Conservation (phyloP, 2,888 invertebrate genomes). For the Keiferia lycopersicella region DNA sequence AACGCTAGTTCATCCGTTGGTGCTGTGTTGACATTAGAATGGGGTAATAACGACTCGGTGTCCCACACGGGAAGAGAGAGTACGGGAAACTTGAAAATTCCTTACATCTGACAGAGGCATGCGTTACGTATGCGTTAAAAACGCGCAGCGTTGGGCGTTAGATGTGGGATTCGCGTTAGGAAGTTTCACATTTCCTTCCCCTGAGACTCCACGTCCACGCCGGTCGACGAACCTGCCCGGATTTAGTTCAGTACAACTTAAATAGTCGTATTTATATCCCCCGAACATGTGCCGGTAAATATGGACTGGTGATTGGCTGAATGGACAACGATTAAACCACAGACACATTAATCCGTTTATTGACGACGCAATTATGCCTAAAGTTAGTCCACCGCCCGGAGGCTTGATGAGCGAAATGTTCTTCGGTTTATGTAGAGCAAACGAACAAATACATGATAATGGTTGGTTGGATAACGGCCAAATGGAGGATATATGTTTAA, state of each 20-base stretch:
- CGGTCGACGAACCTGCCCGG: constrained; percentile 9
- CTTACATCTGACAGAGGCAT: too few relatives aligned
- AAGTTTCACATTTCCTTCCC: constrained; percentile 5
- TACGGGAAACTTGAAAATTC: too few relatives aligned
- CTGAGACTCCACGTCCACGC: background rate
- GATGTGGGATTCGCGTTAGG: too few relatives aligned
- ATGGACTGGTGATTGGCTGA: constrained; percentile 40
- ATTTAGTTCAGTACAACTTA: constrained; percentile 33
- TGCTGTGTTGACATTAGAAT: too few relatives aligned
- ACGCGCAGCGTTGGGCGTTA: too few relatives aligned
- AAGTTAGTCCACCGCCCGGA: background rate
- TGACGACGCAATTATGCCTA: constrained; percentile 5
- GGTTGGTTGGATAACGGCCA: constrained; percentile 8
- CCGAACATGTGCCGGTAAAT: constrained; percentile 51
- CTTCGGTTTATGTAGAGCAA: background rate
- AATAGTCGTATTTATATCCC: constrained; percentile 50
- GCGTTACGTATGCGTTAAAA: too few relatives aligned
- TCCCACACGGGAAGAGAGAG: too few relatives aligned
- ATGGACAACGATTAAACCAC: constrained; percentile 20
- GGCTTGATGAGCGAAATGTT: constrained; percentile 3
- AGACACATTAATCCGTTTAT: constrained; percentile 2
- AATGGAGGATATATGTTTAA: constrained; percentile 11
- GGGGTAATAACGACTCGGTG: too few relatives aligned
- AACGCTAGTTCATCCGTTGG: too few relatives aligned
- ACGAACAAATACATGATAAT: background rate